phyloP scores from a whole-genome alignment of 2,113 vertebrate genomes.

The Pluvianellus socialis region DNA sequence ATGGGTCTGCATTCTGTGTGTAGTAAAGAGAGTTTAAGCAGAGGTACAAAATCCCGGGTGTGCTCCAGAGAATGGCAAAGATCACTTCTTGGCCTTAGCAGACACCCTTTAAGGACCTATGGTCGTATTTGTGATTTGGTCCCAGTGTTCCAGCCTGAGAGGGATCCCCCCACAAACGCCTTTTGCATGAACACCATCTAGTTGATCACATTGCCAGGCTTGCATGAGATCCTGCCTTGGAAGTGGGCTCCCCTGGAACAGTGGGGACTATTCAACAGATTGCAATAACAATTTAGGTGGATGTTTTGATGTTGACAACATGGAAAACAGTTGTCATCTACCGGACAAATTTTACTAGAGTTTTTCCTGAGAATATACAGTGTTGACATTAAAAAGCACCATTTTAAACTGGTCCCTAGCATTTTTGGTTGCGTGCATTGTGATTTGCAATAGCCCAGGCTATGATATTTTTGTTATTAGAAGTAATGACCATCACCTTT shows the following conservation, averaged over 20 bases:
- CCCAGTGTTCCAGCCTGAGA: background rate
- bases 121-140: accelerated
- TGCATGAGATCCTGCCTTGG: background rate
- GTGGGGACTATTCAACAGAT: background rate
- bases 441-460: background rate
- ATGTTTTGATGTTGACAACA: background rate
- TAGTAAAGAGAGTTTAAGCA: background rate
- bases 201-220: background rate
- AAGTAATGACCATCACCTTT: background rate
- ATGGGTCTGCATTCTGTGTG: background rate
- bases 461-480: background rate
- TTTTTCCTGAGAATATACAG: background rate
- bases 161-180: background rate
- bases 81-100: background rate
- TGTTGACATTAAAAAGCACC: background rate
- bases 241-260: background rate
- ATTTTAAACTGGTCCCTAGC: background rate
- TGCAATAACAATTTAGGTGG: background rate
- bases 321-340: background rate
- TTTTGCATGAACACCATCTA: background rate
- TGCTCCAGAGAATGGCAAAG: background rate
- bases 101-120: background rate
- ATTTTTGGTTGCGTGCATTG: background rate
- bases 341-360: background rate
- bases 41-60: background rate